A percentile compares a stretch with the other conserved stretches of the same genome.
phyloP scores from a whole-genome alignment of 2,113 vertebrate species.

The Halcyon malimbica region DNA sequence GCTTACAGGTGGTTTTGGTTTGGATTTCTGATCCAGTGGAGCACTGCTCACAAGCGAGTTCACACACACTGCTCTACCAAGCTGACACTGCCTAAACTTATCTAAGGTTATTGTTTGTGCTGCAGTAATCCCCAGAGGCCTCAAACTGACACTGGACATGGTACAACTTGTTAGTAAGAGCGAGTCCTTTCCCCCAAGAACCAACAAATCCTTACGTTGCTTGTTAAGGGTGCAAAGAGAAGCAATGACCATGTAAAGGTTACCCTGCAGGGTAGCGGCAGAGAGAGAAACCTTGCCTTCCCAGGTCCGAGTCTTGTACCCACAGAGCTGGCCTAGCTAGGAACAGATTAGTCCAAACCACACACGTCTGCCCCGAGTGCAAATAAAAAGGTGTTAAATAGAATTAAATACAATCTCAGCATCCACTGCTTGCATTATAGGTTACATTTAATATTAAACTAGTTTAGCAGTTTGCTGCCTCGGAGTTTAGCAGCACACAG shows the following conservation, averaged over 20 bases:
- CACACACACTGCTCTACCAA: neutral
- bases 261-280: neutral
- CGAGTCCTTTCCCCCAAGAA: neutral
- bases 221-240: neutral
- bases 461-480: neutral
- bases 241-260: neutral
- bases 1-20: neutral
- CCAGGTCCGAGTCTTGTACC: neutral
- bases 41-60: neutral
- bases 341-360: neutral
- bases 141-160: fast-evolving
- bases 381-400: neutral
- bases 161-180: neutral
- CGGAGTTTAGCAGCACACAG: conserved; percentile 52
- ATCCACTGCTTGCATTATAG: fast-evolving
- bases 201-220: neutral
- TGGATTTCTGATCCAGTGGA: neutral
- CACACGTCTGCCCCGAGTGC: fast-evolving
- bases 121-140: neutral
- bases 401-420: neutral
- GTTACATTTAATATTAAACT: neutral
- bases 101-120: neutral
- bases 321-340: neutral
- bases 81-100: neutral
- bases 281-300: neutral